These are phyloP conservation scores for Drosophila eugracilis DNA, from an alignment of 1,140 invertebrate genomes.

Conservation along the genomic window DNA sequence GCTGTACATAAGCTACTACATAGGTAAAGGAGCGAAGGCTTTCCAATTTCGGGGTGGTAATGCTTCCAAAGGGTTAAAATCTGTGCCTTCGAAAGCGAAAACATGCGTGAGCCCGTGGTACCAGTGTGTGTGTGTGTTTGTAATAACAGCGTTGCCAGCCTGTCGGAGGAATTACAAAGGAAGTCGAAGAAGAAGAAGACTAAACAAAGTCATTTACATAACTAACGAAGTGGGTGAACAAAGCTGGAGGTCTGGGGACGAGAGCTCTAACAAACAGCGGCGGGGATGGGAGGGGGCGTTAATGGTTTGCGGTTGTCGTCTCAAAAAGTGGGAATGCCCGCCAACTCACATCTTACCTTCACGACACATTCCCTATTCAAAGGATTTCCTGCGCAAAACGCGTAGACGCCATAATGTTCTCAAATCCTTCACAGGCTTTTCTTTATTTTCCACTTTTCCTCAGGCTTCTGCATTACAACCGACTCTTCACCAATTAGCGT, in stretches of 20 bases:
- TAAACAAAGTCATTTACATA: slow-evolving; percentile 81
- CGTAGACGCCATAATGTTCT: too few relatives aligned
- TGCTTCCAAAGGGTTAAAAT: slow-evolving; percentile 76
- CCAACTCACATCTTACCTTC: too few relatives aligned
- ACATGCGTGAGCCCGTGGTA: slow-evolving; percentile 62
- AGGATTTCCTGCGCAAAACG: too few relatives aligned
- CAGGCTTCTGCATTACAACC: too few relatives aligned
- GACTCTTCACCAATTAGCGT: too few relatives aligned
- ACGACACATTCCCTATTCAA: too few relatives aligned
- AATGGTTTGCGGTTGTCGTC: too few relatives aligned
- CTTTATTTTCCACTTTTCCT: too few relatives aligned
- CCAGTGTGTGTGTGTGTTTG: slow-evolving; percentile 19
- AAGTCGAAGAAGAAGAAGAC: slow-evolving; percentile 50
- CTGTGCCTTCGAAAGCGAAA: slow-evolving; percentile 51
- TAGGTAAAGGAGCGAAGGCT: slow-evolving; percentile 35
- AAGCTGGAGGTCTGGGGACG: slow-evolving; percentile 17
- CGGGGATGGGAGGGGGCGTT: neutral
- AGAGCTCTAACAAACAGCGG: slow-evolving; percentile 1
- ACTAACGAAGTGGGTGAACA: slow-evolving; percentile 79
- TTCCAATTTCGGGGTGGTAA: slow-evolving; percentile 53
- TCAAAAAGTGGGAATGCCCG: too few relatives aligned
- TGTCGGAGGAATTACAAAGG: slow-evolving; percentile 56
- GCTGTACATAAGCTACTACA: slow-evolving; percentile 45
- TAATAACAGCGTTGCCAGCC: slow-evolving; percentile 72
- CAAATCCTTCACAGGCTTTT: too few relatives aligned